phyloP scores from a whole-genome alignment of 2,797 vertebrate species.

The Enteromius mattozi region DNA sequence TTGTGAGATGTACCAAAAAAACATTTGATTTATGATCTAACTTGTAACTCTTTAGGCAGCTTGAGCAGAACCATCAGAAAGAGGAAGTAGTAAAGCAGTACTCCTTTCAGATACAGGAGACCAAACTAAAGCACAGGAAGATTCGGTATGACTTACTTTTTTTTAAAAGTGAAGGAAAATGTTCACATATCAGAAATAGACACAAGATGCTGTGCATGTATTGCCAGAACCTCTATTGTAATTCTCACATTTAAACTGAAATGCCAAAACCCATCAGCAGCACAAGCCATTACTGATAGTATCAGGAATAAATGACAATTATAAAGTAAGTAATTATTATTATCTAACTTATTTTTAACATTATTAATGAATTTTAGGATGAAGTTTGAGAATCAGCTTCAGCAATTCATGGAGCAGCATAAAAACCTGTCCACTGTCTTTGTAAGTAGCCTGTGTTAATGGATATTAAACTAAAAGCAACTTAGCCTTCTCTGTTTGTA shows the following conservation, averaged over 20 bases:
- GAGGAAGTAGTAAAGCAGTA: slow-evolving; percentile 73
- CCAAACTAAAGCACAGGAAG: slow-evolving; percentile 78
- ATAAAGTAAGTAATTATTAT: background rate
- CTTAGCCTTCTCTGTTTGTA: background rate
- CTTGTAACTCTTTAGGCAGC: slow-evolving; percentile 65
- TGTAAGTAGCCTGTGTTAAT: slow-evolving; percentile 68
- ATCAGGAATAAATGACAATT: background rate
- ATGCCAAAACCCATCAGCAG: background rate
- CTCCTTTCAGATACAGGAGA: slow-evolving; percentile 78
- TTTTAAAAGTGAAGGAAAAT: background rate
- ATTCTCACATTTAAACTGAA: background rate
- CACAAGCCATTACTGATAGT: background rate
- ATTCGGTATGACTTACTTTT: slow-evolving; percentile 67
- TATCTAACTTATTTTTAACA: background rate
- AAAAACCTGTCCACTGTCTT: slow-evolving; percentile 76
- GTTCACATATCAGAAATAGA: background rate
- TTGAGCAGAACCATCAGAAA: slow-evolving; percentile 70
- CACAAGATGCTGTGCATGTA: background rate
- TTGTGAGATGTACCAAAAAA: background rate
- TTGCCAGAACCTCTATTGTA: background rate
- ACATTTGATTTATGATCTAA: background rate
- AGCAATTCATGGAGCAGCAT: slow-evolving; percentile 75
- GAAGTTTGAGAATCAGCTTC: slow-evolving; percentile 80
- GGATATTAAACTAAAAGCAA: background rate
- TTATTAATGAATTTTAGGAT: slow-evolving; percentile 68